Evolutionary conservation across 2,797 vertebrate species (phyloP).

Genomic region (Falco rusticolus): DNA sequence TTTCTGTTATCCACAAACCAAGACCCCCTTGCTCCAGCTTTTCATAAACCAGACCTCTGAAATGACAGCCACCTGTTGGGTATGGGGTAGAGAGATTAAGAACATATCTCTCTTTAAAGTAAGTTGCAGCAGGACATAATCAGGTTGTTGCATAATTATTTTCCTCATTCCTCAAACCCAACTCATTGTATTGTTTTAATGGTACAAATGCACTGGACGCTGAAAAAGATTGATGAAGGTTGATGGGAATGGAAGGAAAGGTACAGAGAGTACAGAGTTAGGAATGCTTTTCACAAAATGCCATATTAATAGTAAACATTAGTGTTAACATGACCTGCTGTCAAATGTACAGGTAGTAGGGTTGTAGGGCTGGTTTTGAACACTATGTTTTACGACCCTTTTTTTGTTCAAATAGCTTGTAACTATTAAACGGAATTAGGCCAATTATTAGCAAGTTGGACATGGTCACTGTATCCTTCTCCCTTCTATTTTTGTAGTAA

Average conservation of each 20-base stretch:
- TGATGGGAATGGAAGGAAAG: neutral
- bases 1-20: neutral
- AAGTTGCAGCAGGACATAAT: neutral
- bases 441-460: neutral
- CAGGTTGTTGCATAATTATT: constrained; percentile 16
- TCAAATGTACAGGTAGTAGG: neutral
- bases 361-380: neutral
- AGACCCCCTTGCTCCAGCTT: neutral
- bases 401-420: neutral
- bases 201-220: neutral
- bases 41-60: neutral
- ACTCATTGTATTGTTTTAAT: neutral
- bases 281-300: neutral
- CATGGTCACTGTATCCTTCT: neutral
- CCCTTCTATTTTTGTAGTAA: constrained; percentile 1
- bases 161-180: constrained; percentile 55
- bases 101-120: neutral
- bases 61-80: neutral
- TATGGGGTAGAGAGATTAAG: neutral
- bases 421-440: neutral
- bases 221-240: neutral
- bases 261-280: neutral
- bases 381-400: neutral
- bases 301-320: neutral
- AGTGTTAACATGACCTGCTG: neutral